phyloP scores from a whole-genome alignment of 1,140 invertebrate genomes.

The Brachionus rotundiformis region DNA sequence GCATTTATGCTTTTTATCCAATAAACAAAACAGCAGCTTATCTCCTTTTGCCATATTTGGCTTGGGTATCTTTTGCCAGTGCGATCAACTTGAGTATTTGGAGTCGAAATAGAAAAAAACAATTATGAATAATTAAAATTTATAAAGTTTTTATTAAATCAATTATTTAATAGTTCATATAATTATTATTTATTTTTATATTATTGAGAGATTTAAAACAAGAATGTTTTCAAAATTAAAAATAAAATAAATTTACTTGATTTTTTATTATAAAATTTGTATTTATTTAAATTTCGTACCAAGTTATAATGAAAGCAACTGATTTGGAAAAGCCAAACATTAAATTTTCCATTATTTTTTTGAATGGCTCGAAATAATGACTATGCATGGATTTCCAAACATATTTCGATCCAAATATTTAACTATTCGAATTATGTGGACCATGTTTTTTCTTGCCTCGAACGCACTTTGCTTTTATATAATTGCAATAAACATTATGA shows the following conservation, averaged over 20 bases:
- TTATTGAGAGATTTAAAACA: too few relatives aligned
- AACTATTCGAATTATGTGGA: neutral
- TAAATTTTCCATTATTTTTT: neutral
- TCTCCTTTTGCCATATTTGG: constrained; percentile 76
- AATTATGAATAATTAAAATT: constrained; percentile 53
- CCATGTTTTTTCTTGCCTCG: neutral
- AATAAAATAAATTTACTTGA: too few relatives aligned
- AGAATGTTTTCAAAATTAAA: too few relatives aligned
- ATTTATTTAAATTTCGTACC: too few relatives aligned
- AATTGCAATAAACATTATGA: neutral
- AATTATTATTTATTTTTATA: too few relatives aligned
- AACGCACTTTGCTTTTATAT: neutral
- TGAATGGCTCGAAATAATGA: neutral
- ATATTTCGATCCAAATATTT: neutral
- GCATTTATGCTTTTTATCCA: constrained; percentile 70
- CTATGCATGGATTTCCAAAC: neutral
- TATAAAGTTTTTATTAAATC: too few relatives aligned
- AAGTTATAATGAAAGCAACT: too few relatives aligned
- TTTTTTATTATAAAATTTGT: too few relatives aligned
- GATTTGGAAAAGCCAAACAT: neutral
- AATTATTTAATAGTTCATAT: too few relatives aligned
- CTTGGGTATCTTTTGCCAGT: constrained; percentile 74
- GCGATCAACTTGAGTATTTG: constrained; percentile 72
- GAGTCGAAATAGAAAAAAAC: constrained; percentile 65
- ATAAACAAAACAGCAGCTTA: constrained; percentile 73